A percentile compares a stretch with the other conserved stretches of the same genome.
These are phyloP conservation scores for Drosophila azteca DNA, from an alignment of 1,140 invertebrate species.

Conservation along the genomic window DNA sequence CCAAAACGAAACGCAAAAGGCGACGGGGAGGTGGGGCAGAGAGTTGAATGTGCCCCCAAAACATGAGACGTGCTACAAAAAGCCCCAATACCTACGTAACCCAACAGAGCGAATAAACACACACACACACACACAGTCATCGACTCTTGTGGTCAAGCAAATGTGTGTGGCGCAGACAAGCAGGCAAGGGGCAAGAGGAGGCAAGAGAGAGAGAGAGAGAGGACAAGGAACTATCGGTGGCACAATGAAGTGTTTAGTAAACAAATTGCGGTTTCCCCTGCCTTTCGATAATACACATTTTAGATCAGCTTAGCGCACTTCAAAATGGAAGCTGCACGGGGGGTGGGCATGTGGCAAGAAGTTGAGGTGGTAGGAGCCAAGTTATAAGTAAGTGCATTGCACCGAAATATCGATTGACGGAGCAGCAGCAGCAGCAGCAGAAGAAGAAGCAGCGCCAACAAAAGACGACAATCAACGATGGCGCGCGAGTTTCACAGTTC, in stretches of 20 bases:
- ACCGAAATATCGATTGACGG: conserved; percentile 78
- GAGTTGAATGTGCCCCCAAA: conserved; percentile 62
- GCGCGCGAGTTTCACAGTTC: conserved; percentile 18
- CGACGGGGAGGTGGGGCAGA: not conserved
- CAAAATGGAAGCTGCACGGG: conserved; percentile 26
- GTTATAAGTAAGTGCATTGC: conserved; percentile 79
- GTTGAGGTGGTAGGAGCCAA: conserved; percentile 31
- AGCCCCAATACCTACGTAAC: conserved; percentile 12
- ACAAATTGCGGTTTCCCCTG: conserved; percentile 69
- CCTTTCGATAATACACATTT: conserved; percentile 70
- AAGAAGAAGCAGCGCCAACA: conserved; percentile 27
- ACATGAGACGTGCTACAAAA: conserved; percentile 51
- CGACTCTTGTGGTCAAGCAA: conserved; percentile 64
- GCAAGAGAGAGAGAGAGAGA: not conserved
- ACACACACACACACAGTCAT: conserved; percentile 40
- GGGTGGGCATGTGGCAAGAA: not conserved
- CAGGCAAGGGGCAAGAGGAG: not conserved
- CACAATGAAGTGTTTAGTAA: conserved; percentile 82
- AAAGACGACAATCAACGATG: conserved; percentile 70
- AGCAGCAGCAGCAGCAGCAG: conserved; percentile 45
- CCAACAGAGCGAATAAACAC: conserved; percentile 21
- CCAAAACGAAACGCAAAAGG: conserved; percentile 54
- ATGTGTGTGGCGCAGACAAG: conserved; percentile 12
- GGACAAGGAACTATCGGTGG: conserved; percentile 57
- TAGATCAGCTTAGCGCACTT: conserved; percentile 52